A percentile compares a stretch with the other conserved stretches of the same genome.
Conservation (phyloP, 2,888 invertebrate genomes). For the Stenodema calcarata region DNA sequence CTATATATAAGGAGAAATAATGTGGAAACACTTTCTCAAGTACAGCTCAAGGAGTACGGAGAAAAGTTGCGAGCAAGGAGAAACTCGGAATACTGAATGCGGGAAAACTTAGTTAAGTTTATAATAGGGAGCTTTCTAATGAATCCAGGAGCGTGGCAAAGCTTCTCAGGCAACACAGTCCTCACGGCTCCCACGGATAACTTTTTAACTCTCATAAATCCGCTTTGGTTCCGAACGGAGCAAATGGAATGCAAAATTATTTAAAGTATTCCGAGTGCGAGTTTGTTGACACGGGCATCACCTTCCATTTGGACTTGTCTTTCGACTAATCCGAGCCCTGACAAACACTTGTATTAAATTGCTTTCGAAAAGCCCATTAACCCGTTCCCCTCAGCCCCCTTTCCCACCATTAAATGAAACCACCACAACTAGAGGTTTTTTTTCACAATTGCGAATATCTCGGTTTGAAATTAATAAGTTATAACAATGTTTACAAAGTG, state of each 20-base stretch:
- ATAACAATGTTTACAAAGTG: not conserved
- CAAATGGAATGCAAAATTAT: conserved; percentile 54
- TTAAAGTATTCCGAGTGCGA: conserved; percentile 50
- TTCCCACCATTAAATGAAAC: too few species aligned
- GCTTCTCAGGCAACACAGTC: conserved; percentile 34
- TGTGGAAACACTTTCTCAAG: not conserved
- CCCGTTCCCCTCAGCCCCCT: not conserved
- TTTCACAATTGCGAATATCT: not conserved
- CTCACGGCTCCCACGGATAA: conserved; percentile 41
- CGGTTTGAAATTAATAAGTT: conserved; percentile 7
- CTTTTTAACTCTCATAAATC: conserved; percentile 48
- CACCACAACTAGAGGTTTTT: not conserved
- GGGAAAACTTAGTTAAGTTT: conserved; percentile 44
- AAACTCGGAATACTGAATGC: conserved; percentile 31
- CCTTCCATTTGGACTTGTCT: conserved; percentile 35
- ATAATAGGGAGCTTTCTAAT: conserved; percentile 41
- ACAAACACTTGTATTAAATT: conserved; percentile 15
- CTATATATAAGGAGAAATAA: not conserved
- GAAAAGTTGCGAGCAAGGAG: not conserved
- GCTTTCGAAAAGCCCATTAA: conserved; percentile 38
- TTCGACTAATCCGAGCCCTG: conserved; percentile 29
- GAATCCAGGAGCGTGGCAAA: conserved; percentile 45
- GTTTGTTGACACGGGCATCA: conserved; percentile 45
- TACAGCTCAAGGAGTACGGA: not conserved
- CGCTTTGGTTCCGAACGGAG: conserved; percentile 19